These are phyloP conservation scores for Rhagonycha lutea DNA, from an alignment of 2,888 invertebrate species.

Conservation along the genomic window DNA sequence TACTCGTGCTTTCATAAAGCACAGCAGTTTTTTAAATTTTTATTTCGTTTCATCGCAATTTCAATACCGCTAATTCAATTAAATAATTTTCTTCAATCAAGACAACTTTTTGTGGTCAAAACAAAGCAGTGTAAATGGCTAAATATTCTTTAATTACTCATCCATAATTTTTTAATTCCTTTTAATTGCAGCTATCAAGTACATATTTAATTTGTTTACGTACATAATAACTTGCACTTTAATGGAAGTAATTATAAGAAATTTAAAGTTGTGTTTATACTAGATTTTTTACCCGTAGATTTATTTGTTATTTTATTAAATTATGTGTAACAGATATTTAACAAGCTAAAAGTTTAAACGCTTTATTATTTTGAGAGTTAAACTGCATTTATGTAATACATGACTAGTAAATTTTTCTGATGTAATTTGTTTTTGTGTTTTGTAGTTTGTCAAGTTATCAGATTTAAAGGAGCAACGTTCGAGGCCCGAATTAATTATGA, in stretches of 20 bases:
- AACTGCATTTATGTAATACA: background rate
- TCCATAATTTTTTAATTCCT: background rate
- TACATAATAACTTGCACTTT: background rate
- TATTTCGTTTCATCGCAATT: background rate
- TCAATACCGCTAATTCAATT: background rate
- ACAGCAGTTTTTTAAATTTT: too few relatives aligned
- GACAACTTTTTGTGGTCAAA: background rate
- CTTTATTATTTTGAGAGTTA: background rate
- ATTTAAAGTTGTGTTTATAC: background rate
- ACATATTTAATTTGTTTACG: background rate
- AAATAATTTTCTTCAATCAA: background rate
- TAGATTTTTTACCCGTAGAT: background rate
- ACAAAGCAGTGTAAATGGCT: background rate
- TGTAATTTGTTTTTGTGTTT: slow-evolving; percentile 5
- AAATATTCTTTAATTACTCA: background rate
- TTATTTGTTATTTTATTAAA: background rate
- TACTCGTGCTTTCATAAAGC: too few relatives aligned
- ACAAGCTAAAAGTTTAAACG: background rate
- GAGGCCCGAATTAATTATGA: slow-evolving; percentile 56
- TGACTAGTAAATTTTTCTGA: background rate
- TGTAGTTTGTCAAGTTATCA: slow-evolving; percentile 71
- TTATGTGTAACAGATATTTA: background rate
- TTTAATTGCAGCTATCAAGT: background rate
- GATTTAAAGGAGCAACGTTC: slow-evolving; percentile 73
- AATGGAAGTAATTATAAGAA: background rate